phyloP scores from a whole-genome alignment of 2,888 invertebrate genomes.

The Amphipyra berbera region DNA sequence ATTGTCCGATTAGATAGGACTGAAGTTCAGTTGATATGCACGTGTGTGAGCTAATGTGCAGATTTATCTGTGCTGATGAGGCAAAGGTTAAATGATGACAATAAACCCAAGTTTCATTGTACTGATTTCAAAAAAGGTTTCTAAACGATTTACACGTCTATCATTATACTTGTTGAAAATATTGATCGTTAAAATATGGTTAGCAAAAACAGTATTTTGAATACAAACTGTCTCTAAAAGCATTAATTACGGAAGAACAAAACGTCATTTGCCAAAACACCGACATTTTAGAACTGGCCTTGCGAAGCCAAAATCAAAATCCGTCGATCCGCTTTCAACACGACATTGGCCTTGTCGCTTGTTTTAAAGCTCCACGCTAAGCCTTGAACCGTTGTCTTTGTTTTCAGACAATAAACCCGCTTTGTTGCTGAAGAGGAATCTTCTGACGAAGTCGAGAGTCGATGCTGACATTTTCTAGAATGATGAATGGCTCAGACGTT shows the following conservation, averaged over 20 bases:
- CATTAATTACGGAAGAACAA: conserved; percentile 18
- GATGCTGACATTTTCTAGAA: conserved; percentile 66
- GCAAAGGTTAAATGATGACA: conserved; percentile 14
- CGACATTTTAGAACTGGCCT: conserved; percentile 26
- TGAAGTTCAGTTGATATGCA: conserved; percentile 31
- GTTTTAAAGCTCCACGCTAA: conserved; percentile 72
- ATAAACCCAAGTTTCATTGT: conserved; percentile 11
- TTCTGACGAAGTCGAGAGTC: conserved; percentile 66
- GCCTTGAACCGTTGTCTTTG: conserved; percentile 80
- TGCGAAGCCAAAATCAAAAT: conserved; percentile 35
- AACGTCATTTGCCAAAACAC: conserved; percentile 26
- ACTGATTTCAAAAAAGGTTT: not conserved
- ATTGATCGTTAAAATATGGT: no score
- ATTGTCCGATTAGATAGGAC: conserved; percentile 49
- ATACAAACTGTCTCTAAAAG: conserved; percentile 6
- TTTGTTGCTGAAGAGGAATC: conserved; percentile 80
- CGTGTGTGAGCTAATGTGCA: conserved; percentile 25
- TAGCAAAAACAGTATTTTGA: no score
- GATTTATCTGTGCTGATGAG: conserved; percentile 16
- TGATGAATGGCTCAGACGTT: conserved; percentile 77
- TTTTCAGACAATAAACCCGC: conserved; percentile 83
- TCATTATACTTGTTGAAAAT: no score
- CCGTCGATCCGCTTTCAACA: conserved; percentile 46
- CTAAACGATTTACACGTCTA: no score
- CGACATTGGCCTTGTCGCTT: conserved; percentile 62